phyloP scores from a whole-genome alignment of 2,888 invertebrate genomes.

The Clepsis dumicolana region DNA sequence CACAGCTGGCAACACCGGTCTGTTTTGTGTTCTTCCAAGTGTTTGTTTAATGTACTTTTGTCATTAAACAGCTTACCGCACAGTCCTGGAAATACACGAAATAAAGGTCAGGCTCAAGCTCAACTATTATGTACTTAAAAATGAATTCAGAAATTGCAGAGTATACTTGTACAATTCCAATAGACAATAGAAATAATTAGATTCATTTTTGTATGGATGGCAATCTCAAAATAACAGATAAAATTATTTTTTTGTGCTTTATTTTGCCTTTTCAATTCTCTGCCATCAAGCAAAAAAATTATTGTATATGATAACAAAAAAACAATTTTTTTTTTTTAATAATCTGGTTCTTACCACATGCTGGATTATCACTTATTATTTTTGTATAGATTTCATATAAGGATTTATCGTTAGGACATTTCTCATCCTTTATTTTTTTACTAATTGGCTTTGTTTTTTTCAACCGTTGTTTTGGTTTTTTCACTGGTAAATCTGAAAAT shows the following conservation, averaged over 20 bases:
- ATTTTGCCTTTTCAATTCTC: too few relatives aligned
- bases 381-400: background rate
- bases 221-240: too few relatives aligned
- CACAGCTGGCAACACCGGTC: conserved; percentile 59
- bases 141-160: too few relatives aligned
- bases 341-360: conserved; percentile 28
- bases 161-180: too few relatives aligned
- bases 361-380: conserved; percentile 7
- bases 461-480: conserved; percentile 7
- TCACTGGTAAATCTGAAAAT: conserved; percentile 15
- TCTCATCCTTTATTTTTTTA: conserved; percentile 8
- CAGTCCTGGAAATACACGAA: conserved; percentile 15
- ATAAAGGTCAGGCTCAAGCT: background rate
- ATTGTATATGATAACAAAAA: too few relatives aligned
- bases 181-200: too few relatives aligned
- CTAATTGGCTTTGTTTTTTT: conserved; percentile 14
- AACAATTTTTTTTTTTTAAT: background rate
- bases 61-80: conserved; percentile 22
- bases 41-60: conserved; percentile 50
- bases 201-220: too few relatives aligned
- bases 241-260: too few relatives aligned
- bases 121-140: too few relatives aligned
- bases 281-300: too few relatives aligned
- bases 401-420: background rate
- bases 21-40: conserved; percentile 61